Evolutionary conservation across 2,797 vertebrate genomes (phyloP), one percentile per base, ranked within the genome.

Genomic region (Holocentrus rufus): DNA sequence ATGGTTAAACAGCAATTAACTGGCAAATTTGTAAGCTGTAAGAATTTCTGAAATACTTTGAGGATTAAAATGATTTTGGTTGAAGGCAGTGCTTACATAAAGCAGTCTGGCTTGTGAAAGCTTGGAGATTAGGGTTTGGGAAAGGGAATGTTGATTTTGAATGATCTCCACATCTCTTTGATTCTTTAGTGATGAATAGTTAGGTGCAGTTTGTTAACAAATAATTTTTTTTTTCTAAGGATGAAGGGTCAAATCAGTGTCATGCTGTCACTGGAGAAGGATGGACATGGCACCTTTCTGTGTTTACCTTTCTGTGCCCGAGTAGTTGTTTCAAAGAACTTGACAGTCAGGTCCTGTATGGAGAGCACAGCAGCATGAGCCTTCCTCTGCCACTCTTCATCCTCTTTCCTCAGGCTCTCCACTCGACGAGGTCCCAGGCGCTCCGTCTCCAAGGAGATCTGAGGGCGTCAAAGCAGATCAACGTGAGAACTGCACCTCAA

Each of bases 401-500:
- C 96, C 90, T 99, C 97, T 78, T 94, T 96, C 79, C 93, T 94
- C 75, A 99, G 93, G 76, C 95, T 92, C 73, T 98, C 96, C 83
- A 99, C 96, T 22, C 97, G 95, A 54, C 96, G 94, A n/a, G 97
- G 98, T 2, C 98, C 98, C 66, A 99, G 91, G 18, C 96, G 97
- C 93, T 99, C 97, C 65, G 97, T 98, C 88, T 98, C 96, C 92
- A 99, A 90, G 0, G 95, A 96, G 88, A 98, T 98, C 97, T 99
- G 91, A 44, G 0, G 7, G 27, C 36, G 57, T 64, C 46, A 67
- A 30, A 55, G n/a, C 14, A 18, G 50, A 7, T n/a, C 6, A 10
- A 72, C 18, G 2, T 13, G 34, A 61, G 20, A 23, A 39, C 31
- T 4, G 39, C 31, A 22, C 57, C 30, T 39, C 10, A 20, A 8